Evolutionary conservation across 2,797 vertebrate species (phyloP), one percentile per base, ranked within the genome.

Genomic region (Toxotes lorentzi): DNA sequence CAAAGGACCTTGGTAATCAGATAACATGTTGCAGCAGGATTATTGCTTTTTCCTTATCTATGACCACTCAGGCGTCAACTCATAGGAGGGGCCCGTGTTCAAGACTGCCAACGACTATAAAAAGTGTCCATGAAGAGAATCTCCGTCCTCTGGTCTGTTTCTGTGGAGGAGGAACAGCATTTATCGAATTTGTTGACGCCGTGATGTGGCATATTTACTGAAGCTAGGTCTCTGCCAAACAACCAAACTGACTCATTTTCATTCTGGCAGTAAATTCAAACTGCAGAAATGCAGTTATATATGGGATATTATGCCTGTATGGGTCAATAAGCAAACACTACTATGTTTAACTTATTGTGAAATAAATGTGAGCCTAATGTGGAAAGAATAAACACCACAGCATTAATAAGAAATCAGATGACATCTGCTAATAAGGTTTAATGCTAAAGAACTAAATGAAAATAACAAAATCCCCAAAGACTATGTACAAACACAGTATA

Each of bases 21-120:
- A 87, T 86, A 79, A 32, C 83, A 81, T 75, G 77, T 75, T 73
- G 84, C 57, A 74, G 65, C 51, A 81, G 66, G 79, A 86, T 91
- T 83, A 89, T 66, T 83, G 78, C 74, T 63, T 76, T 51, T 43
- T 81, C 21, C 78, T 93, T 90, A 93, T 92, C 90, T 84, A 63
- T 59, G 60, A 76, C 64, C 75, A 78, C 83, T 87, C 88, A 90
- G 90, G 59, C 86, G 68, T 56, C 51, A 38, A 70, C 73, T 69
- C 73, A 65, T 2, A 78, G 81, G 82, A 74, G 81, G 45, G 54
- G 69, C 40, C 56, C 45, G 58, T 21, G 17, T 63, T 76, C 73
- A 67, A 72, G 24, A 72, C 64, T 72, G 27, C 61, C 13, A 40
- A 27, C 2, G 34, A 67, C 73, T 70, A 69, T 67, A 79, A 90